These are phyloP conservation scores for Bursaphelenchus okinawaensis DNA, from an alignment of 2,888 invertebrate genomes.

Conservation along the genomic window DNA sequence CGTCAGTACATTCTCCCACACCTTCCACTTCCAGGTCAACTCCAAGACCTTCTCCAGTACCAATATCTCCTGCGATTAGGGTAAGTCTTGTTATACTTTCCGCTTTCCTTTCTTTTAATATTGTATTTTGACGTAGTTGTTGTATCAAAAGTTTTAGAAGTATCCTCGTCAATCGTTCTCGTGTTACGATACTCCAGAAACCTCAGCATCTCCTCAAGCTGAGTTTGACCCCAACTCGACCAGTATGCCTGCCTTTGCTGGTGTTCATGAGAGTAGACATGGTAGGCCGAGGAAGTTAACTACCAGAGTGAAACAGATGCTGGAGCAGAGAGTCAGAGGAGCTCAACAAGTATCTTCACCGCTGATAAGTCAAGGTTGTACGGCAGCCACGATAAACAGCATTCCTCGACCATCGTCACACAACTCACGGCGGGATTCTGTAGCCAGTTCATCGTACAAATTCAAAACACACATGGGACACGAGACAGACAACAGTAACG, in stretches of 20 bases:
- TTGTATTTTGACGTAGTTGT: neutral
- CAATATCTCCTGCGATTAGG: constrained; percentile 9
- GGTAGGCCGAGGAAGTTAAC: constrained; percentile 54
- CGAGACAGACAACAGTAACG: neutral
- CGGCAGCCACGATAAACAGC: neutral
- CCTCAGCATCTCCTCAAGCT: neutral
- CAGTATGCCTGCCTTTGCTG: constrained; percentile 35
- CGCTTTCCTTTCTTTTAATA: neutral
- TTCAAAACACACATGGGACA: constrained; percentile 1
- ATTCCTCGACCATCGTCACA: neutral
- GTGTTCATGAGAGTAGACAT: constrained; percentile 44
- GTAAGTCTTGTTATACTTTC: neutral
- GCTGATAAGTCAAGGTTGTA: constrained; percentile 22
- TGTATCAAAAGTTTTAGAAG: too few species aligned
- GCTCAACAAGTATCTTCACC: constrained; percentile 11
- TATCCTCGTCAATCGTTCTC: neutral
- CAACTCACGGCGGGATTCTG: neutral
- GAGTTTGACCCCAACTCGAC: constrained; percentile 17
- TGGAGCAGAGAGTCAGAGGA: constrained; percentile 26
- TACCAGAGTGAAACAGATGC: constrained; percentile 52
- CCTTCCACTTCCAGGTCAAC: constrained; percentile 9
- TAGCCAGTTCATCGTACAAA: neutral
- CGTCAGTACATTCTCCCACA: constrained; percentile 2
- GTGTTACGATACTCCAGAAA: neutral
- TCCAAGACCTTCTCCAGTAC: neutral